A percentile compares a stretch with the other conserved stretches of the same genome.
Evolutionary conservation across 2,888 invertebrate species (phyloP).

Genomic region (Hemicrepidius hirtus): DNA sequence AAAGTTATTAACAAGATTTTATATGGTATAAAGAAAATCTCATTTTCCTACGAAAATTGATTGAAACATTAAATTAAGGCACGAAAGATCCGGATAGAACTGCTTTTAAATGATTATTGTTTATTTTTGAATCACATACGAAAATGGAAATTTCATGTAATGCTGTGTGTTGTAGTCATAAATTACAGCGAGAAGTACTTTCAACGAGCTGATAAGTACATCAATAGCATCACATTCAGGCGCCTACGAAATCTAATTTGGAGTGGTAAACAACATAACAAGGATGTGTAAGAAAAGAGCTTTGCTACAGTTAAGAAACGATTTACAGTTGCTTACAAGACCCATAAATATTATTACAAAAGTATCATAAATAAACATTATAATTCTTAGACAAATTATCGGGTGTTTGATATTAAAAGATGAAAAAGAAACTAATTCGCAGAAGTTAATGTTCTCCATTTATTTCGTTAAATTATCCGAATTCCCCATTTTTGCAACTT

Average conservation of each 20-base stretch:
- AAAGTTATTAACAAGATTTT: not conserved
- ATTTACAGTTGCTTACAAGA: not conserved
- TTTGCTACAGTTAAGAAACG: not conserved
- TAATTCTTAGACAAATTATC: too few species aligned
- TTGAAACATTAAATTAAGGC: too few species aligned
- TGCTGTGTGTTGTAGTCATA: not conserved
- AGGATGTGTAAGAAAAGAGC: not conserved
- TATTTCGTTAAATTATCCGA: too few species aligned
- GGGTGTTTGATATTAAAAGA: too few species aligned
- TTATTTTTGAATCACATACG: not conserved
- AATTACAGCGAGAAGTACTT: not conserved
- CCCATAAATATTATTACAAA: not conserved
- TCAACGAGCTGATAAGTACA: constrained; percentile 23
- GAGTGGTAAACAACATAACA: constrained; percentile 2
- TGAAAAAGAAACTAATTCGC: too few species aligned
- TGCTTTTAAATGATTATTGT: not conserved
- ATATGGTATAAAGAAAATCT: too few species aligned
- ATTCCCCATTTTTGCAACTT: too few species aligned
- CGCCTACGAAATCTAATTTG: constrained; percentile 10
- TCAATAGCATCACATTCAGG: constrained; percentile 7
- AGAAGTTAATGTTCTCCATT: too few species aligned
- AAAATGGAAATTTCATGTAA: not conserved
- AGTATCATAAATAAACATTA: too few species aligned
- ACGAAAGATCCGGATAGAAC: not conserved
- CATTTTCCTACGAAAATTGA: too few species aligned